A percentile compares a stretch with the other conserved stretches of the same genome.
Evolutionary conservation across 2,797 vertebrate species (phyloP).

Genomic region (Typhlichthys subterraneus): DNA sequence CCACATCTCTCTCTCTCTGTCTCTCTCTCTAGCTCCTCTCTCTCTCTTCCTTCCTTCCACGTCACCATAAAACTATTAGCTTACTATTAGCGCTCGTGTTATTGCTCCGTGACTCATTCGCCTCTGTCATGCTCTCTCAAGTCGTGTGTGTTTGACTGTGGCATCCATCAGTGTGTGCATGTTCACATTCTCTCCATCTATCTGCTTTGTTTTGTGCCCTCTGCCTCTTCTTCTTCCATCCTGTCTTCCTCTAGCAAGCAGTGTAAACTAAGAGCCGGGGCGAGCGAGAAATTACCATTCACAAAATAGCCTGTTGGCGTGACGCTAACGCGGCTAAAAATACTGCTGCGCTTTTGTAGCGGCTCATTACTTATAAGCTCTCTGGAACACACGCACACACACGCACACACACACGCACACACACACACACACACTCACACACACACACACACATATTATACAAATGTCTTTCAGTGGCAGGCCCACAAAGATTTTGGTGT

Average conservation of each 20-base stretch:
- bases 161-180: neutral
- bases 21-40: neutral
- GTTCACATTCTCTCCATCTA: slow-evolving; percentile 1
- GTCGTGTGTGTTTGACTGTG: neutral
- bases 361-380: slow-evolving; percentile 48
- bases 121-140: slow-evolving; percentile 2
- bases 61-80: slow-evolving; percentile 12
- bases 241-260: slow-evolving; percentile 37
- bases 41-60: neutral
- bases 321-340: slow-evolving; percentile 57
- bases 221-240: slow-evolving; percentile 15
- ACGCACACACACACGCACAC: slow-evolving; percentile 7
- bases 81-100: slow-evolving; percentile 21
- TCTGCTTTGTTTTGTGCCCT: neutral
- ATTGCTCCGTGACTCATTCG: slow-evolving; percentile 38
- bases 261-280: slow-evolving; percentile 36
- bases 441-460: neutral
- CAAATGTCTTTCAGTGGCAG: neutral
- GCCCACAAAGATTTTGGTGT: too few relatives aligned
- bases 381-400: slow-evolving; percentile 19
- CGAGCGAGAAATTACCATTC: slow-evolving; percentile 45
- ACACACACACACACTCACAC: slow-evolving; percentile 8
- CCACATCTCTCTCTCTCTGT: slow-evolving; percentile 3
- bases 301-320: slow-evolving; percentile 48
- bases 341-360: slow-evolving; percentile 49